These are phyloP conservation scores for Thyatira batis DNA, from an alignment of 2,888 invertebrate genomes.

Conservation along the genomic window DNA sequence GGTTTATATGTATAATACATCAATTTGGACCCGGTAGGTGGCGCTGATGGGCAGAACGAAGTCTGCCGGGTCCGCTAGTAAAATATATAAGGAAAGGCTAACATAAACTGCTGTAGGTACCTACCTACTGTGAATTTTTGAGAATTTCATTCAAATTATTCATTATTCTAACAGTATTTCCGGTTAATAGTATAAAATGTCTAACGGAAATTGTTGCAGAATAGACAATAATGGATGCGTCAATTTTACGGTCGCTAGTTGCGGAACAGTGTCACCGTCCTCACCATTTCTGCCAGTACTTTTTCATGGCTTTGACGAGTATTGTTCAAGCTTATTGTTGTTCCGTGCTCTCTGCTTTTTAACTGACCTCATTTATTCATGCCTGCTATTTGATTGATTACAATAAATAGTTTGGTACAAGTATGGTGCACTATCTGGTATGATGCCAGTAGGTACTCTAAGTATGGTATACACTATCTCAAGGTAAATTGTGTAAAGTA, in stretches of 20 bases:
- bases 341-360: not conserved
- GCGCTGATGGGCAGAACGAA: too few species aligned
- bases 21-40: too few species aligned
- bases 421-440: too few species aligned
- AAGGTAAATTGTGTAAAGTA: too few species aligned
- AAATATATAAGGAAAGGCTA: too few species aligned
- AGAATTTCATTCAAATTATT: not conserved
- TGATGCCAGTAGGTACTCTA: too few species aligned
- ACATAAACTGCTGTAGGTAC: too few species aligned
- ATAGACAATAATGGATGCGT: slow-evolving; percentile 56
- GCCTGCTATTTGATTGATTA: not conserved
- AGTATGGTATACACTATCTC: too few species aligned
- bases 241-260: slow-evolving; percentile 71
- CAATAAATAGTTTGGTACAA: too few species aligned
- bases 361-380: not conserved
- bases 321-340: slow-evolving; percentile 1
- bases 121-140: not conserved
- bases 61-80: too few species aligned
- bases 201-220: slow-evolving; percentile 62
- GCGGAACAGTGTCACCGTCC: slow-evolving; percentile 70
- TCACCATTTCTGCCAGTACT: slow-evolving; percentile 24
- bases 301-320: slow-evolving; percentile 14
- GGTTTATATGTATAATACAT: too few species aligned
- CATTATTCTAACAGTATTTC: slow-evolving; percentile 51
- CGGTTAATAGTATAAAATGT: slow-evolving; percentile 46